Conservation (phyloP, 2,113 vertebrate species). For the Lathamus discolor region DNA sequence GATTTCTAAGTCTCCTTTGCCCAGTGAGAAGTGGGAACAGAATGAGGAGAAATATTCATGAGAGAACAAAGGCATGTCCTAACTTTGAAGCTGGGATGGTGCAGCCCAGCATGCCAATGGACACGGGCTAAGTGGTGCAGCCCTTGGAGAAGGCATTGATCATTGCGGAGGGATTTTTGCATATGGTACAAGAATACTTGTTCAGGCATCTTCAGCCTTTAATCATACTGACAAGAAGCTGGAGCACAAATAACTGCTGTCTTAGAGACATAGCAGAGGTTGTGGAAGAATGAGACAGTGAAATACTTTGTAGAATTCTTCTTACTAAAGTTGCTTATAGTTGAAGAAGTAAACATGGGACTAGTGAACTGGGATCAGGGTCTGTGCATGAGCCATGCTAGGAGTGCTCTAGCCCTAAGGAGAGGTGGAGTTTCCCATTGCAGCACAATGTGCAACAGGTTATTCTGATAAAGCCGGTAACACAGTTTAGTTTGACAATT, state of each 20-base stretch:
- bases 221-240: neutral
- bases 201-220: neutral
- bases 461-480: neutral
- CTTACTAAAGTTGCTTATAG: neutral
- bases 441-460: fast-evolving
- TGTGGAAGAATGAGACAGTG: neutral
- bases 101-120: neutral
- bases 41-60: neutral
- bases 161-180: neutral
- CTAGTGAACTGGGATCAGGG: neutral
- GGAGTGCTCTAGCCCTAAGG: neutral
- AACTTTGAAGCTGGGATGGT: constrained; percentile 3
- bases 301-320: neutral
- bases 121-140: neutral
- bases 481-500: neutral
- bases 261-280: neutral
- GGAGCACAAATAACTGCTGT: neutral
- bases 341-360: fast-evolving
- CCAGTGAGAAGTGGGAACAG: neutral
- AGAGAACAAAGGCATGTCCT: neutral
- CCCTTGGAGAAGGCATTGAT: neutral
- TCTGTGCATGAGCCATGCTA: fast-evolving
- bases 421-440: neutral
- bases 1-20: neutral
- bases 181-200: neutral